These are phyloP conservation scores for Smittia aterrima DNA, from an alignment of 2,888 invertebrate genomes.

Conservation along the genomic window DNA sequence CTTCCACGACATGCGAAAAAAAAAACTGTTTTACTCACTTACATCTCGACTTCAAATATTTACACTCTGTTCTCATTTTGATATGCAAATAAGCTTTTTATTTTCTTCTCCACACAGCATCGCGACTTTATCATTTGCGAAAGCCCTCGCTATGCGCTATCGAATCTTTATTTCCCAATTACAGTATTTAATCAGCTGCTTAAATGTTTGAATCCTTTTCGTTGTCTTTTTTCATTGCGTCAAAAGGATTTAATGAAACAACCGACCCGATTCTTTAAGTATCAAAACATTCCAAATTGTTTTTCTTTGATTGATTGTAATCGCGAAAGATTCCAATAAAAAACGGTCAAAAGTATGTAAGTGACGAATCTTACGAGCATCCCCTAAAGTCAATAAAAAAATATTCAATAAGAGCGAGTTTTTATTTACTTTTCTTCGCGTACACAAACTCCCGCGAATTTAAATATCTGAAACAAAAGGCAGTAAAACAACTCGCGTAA, in stretches of 20 bases:
- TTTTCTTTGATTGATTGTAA: no score
- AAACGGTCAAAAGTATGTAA: no score
- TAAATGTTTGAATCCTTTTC: background rate
- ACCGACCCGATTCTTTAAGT: background rate
- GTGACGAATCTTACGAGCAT: no score
- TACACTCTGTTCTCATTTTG: background rate
- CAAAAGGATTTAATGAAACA: background rate
- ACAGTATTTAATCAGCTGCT: slow-evolving; percentile 30
- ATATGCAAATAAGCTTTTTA: background rate
- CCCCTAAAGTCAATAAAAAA: background rate
- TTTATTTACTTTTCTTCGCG: background rate
- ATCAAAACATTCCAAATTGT: background rate
- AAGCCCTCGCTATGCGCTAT: slow-evolving; percentile 5
- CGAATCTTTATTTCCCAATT: slow-evolving; percentile 17
- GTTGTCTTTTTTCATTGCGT: background rate
- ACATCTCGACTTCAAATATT: background rate
- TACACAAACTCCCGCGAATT: slow-evolving; percentile 6
- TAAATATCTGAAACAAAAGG: slow-evolving; percentile 2
- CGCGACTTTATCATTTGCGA: background rate
- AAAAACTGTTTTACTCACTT: background rate
- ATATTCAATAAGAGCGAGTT: background rate
- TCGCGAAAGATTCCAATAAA: no score
- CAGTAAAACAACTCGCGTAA: background rate
- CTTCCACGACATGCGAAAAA: background rate
- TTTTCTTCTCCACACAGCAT: no score